phyloP scores from a whole-genome alignment of 1,140 invertebrate species.

The Caenorhabditis briggsae region DNA sequence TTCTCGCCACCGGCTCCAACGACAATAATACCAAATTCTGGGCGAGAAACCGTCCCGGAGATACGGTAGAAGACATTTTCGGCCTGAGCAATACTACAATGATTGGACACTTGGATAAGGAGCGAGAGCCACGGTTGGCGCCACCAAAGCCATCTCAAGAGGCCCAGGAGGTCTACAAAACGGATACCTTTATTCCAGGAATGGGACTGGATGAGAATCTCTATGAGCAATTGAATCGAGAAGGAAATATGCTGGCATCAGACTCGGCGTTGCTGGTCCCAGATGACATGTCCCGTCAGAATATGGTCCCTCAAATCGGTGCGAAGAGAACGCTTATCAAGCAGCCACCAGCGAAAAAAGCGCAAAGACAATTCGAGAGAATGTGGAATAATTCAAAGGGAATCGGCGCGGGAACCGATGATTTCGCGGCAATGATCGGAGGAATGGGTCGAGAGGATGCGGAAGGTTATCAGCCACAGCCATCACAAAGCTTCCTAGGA shows the following conservation, averaged over 20 bases:
- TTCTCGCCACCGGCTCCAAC: conserved; percentile 83
- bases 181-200: conserved; percentile 83
- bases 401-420: conserved; percentile 34
- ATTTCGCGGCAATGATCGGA: conserved; percentile 13
- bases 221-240: conserved; percentile 70
- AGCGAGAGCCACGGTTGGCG: conserved; percentile 50
- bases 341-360: conserved; percentile 75
- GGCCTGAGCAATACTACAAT: conserved; percentile 78
- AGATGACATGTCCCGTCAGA: conserved; percentile 63
- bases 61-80: conserved; percentile 91
- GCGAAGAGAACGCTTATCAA: conserved; percentile 69
- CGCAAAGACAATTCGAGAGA: conserved; percentile 75
- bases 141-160: background rate
- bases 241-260: conserved; percentile 57
- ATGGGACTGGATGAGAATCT: conserved; percentile 90
- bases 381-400: conserved; percentile 71
- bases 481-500: conserved; percentile 1
- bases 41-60: conserved; percentile 97
- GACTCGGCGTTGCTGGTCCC: conserved; percentile 60
- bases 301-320: conserved; percentile 21
- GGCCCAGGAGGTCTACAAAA: conserved; percentile 7
- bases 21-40: conserved; percentile 87
- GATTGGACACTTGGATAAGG: conserved; percentile 60
- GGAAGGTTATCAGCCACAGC: background rate
- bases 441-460: conserved; percentile 20